Evolutionary conservation across 2,888 invertebrate genomes (phyloP), one percentile per base, ranked within the genome.

Genomic region (Spodoptera exigua): DNA sequence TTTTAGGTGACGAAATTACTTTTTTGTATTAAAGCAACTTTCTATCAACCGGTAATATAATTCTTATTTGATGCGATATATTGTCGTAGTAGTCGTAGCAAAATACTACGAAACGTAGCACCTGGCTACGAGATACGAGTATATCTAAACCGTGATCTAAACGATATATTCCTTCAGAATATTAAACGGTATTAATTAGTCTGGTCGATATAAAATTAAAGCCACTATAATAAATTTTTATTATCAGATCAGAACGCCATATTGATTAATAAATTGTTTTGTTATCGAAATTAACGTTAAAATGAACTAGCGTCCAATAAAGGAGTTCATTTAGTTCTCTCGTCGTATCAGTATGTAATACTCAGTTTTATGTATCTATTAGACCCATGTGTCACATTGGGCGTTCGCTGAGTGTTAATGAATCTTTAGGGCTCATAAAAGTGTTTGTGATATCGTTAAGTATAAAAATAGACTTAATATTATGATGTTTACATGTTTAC

Each of bases 381-480:
- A 61, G 32, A 54, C 34, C 35, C 54, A 45, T 44, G 45, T 62
- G 46, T 46, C 37, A 54, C 48, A 70, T 61, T 51, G 43, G 34
- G 27, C 21, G 43, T 44, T 53, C 35, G 10, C 48, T 37, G 13
- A 59, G 53, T 58, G 54, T 58, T 68, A 51, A 68, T 68, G 67
- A 71, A 59, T 66, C 39, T 66, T 43, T 54, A 72, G 53, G 43
- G 59, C 16, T 55, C 73, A 67, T 68, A 67, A 67, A 66, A 64
- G 34, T 69, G 59, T 63, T 67, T 47, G 59, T 63, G 51, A 45
- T 41, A 51, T 55, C 61, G 48, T 64, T 61, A 60, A 53, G 14
- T 60, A 59, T 48, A 61, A 46, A 53, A 56, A 71, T 61, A 41
- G 56, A 46, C 40, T 62, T n/a, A n/a, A n/a, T n/a, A n/a, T n/a